Evolutionary conservation across 2,888 invertebrate genomes (phyloP), one percentile per base, ranked within the genome.

Genomic region (Pammene aurita): DNA sequence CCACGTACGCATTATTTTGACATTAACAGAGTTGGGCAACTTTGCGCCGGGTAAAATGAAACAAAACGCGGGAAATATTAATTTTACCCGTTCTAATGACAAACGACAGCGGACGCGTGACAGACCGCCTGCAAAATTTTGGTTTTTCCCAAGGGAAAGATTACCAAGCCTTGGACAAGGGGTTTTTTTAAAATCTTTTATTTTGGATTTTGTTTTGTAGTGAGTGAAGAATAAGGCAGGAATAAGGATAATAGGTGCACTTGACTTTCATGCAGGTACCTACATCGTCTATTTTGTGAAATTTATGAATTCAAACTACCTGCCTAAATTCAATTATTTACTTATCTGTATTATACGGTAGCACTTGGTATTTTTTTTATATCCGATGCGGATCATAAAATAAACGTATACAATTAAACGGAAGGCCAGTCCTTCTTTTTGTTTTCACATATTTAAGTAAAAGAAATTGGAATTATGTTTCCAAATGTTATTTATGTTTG

Each of bases 1-100:
- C 68, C 68, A 58, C 63, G 54, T 69, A 35, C 54, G 84, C 87
- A 86, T 88, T 86, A 88, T 87, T 87, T 84, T 76, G 75, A 82
- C 87, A 89, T 89, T 87, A 88, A 81, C 83, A 78, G 85, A 86
- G 83, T 86, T 86, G 76, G 77, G 82, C 77, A 85, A 86, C 82
- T 87, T 84, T 81, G 75, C 73, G 76, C 78, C 78, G 80, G 73
- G 77, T 75, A 73, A 78, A 80, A 87, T 75, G 78, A 82, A 81
- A 79, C 82, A 85, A 84, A 84, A 77, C 76, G 72, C 71, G 73
- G 76, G 73, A 76, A 84, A 84, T 83, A 83, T 82, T 83, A 84
- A 84, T 85, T 85, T 83, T 76, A 84, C 84, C 83, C 83, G 82
- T 79, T 78, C 54, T 79, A 76, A 73, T 77, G 79, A 84, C 78